Conservation (phyloP, 1,140 invertebrate species). For the Asobara japonica region DNA sequence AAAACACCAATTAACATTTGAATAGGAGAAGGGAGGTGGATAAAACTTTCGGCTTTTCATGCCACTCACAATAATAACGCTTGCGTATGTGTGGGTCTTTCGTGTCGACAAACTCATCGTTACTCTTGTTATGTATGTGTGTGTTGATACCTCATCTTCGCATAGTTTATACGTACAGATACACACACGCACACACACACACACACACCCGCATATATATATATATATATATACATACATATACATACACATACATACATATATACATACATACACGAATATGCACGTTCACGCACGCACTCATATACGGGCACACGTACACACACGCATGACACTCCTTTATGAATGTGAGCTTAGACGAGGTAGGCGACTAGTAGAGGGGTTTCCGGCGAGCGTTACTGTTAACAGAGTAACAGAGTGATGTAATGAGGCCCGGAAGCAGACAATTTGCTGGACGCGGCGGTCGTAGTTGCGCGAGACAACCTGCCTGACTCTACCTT, state of each 20-base stretch:
- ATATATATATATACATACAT: no score
- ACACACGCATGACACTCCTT: conserved; percentile 3
- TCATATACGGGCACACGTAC: no score
- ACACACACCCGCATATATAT: no score
- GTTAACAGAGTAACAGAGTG: conserved; percentile 68
- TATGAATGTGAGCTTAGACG: conserved; percentile 57
- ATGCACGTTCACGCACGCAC: no score
- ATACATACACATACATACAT: no score
- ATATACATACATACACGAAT: no score
- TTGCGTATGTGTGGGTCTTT: not conserved
- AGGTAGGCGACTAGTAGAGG: conserved; percentile 57
- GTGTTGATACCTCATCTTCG: conserved; percentile 2
- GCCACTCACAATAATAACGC: conserved; percentile 12
- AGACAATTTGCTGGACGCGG: conserved; percentile 64
- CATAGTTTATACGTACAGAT: not conserved
- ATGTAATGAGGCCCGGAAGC: conserved; percentile 69
- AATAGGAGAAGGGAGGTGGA: not conserved
- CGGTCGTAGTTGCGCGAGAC: conserved; percentile 63
- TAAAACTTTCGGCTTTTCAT: conserved; percentile 15
- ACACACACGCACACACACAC: no score
- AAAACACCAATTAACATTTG: not conserved
- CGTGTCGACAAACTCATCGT: not conserved
- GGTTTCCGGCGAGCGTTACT: conserved; percentile 65
- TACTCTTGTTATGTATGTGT: conserved; percentile 2
- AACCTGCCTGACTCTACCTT: conserved; percentile 55